Base-by-base conservation (phyloP, 2,888 invertebrate species). In the Criorhina ranunculi region DNA sequence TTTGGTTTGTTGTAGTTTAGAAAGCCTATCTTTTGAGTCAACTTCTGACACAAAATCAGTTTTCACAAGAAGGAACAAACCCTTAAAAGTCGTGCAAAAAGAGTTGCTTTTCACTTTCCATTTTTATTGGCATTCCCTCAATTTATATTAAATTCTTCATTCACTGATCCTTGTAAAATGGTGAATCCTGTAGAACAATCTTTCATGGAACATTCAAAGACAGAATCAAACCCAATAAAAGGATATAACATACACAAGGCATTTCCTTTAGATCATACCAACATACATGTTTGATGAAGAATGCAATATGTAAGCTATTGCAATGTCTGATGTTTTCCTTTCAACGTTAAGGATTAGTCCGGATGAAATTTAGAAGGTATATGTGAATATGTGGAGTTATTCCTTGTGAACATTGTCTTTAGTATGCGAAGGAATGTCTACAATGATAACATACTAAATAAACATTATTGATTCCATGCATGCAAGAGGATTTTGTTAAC, bases 391-490 rank as follows among this genome's bases (percentile, higher is more conserved):
- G 19, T 24, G 19, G 19, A n/a, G 12, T 29, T 1, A 11, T 4
- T 7, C 9, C 33, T 42, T 31, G 8, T 44, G 33, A 42, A 44
- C 44, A 5, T 7, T 37, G 42, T 37, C 31, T 33, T 33, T 51
- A 40, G 55, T 12, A 57, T 64, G 55, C 37, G 11, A 33, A 49
- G 59, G 66, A 67, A 75, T 57, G 46, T 37, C 35, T 75, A 55
- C 35, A 19, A 35, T 35, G 62, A 57, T 66, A 46, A 29, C 51
- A 46, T 40, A 67, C 51, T 73, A 42, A 67, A 67, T 59, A 66
- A 76, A 76, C 67, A 51, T 67, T 59, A 76, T 51, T 31, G 57
- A 67, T 60, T 59, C 51, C 31, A 42, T 33, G n/a, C n/a, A 76
- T 67, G 59, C 11, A 51, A 31, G 19, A 57, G 67, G 3, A 76